A percentile compares a stretch with the other conserved stretches of the same genome.
phyloP scores from a whole-genome alignment of 2,888 invertebrate genomes.

The Crocallis elinguaria region DNA sequence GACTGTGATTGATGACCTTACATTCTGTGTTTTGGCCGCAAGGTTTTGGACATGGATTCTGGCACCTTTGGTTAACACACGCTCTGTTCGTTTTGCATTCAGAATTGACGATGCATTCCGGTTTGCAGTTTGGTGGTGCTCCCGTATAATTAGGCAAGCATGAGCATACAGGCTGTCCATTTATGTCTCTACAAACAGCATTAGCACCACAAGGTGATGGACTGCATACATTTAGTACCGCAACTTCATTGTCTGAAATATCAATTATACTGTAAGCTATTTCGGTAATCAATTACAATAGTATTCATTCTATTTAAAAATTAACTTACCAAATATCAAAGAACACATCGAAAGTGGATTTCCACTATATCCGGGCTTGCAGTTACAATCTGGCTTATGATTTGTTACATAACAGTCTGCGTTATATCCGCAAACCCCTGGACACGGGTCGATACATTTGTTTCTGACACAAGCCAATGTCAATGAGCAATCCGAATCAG shows the following conservation, averaged over 20 bases:
- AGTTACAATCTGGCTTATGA: constrained; percentile 87
- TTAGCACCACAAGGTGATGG: constrained; percentile 90
- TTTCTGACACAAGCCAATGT: constrained; percentile 86
- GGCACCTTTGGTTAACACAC: constrained; percentile 88
- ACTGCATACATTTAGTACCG: constrained; percentile 86
- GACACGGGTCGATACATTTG: constrained; percentile 88
- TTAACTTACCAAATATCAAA: constrained; percentile 62
- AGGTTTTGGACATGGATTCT: constrained; percentile 88
- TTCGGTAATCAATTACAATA: not conserved
- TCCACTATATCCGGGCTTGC: constrained; percentile 86
- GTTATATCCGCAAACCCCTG: constrained; percentile 88
- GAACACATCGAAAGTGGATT: constrained; percentile 86
- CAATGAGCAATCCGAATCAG: constrained; percentile 87
- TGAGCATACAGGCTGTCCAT: constrained; percentile 89
- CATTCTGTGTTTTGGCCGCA: constrained; percentile 89
- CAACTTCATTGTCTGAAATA: constrained; percentile 59
- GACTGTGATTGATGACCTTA: constrained; percentile 88
- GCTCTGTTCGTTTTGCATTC: constrained; percentile 88
- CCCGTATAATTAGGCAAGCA: constrained; percentile 88
- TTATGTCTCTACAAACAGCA: constrained; percentile 89
- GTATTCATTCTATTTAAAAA: not conserved
- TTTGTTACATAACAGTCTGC: constrained; percentile 87
- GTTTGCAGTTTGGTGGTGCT: constrained; percentile 86
- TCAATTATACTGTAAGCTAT: not conserved
- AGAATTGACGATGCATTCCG: constrained; percentile 87